Percentiles rank a stretch among this genome's conserved stretches.
Evolutionary conservation across 2,888 invertebrate genomes (phyloP).

Genomic region (Cerastis leucographa): DNA sequence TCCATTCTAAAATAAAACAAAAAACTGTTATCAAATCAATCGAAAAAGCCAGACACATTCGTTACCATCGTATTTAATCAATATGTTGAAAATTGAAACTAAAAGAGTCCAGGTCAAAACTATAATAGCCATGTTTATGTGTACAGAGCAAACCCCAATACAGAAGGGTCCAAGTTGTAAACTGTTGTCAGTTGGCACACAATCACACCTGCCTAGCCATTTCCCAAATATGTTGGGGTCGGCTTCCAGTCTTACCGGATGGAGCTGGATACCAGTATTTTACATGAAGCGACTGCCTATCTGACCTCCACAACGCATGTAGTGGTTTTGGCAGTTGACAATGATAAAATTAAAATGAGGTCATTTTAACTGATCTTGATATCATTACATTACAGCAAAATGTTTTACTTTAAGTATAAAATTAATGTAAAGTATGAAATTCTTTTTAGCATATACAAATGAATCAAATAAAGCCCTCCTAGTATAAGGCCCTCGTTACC

Average conservation of each 20-base stretch:
- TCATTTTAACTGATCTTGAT: background rate
- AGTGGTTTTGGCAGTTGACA: background rate
- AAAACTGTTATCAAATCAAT: slow-evolving; percentile 21
- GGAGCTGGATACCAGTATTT: too few relatives aligned
- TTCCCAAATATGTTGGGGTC: too few relatives aligned
- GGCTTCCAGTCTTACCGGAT: too few relatives aligned
- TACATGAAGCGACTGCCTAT: too few relatives aligned
- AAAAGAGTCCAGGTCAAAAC: slow-evolving; percentile 74
- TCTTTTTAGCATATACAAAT: too few relatives aligned
- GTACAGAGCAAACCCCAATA: slow-evolving; percentile 72
- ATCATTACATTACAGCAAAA: too few relatives aligned
- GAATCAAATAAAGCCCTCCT: too few relatives aligned
- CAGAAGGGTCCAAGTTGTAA: slow-evolving; percentile 48
- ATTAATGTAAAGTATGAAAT: too few relatives aligned
- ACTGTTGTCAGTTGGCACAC: background rate
- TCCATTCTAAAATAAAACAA: slow-evolving; percentile 11
- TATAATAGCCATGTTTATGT: slow-evolving; percentile 76
- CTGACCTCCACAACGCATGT: too few relatives aligned
- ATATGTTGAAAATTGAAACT: slow-evolving; percentile 76
- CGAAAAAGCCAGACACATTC: slow-evolving; percentile 31
- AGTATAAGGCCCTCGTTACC: background rate
- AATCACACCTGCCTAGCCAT: too few relatives aligned
- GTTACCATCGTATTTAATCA: slow-evolving; percentile 64
- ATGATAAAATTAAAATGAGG: background rate
- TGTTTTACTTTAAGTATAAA: too few relatives aligned